Conservation (phyloP, 2,888 invertebrate species). For the Pseudococcus longispinus region DNA sequence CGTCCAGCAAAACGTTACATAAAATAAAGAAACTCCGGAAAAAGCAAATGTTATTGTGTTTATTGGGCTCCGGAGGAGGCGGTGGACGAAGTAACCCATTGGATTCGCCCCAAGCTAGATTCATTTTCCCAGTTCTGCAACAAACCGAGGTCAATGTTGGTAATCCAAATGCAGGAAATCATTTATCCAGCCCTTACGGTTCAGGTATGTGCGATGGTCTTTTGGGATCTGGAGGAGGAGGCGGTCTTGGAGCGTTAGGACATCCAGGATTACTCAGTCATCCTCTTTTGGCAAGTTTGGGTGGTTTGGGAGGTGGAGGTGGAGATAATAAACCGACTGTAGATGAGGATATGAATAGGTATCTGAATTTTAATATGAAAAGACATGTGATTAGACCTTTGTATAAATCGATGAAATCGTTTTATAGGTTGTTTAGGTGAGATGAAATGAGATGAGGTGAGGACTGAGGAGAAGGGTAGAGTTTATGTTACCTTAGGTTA, state of each 20-base stretch:
- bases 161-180: background rate
- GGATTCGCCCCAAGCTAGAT: background rate
- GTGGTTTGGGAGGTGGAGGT: background rate
- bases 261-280: background rate
- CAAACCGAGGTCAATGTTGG: slow-evolving; percentile 50
- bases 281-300: slow-evolving; percentile 12
- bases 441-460: too few relatives aligned
- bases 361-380: slow-evolving; percentile 36
- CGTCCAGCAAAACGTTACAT: slow-evolving; percentile 36
- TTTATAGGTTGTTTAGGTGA: slow-evolving; percentile 42
- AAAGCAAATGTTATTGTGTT: slow-evolving; percentile 42
- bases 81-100: background rate
- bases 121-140: slow-evolving; percentile 46
- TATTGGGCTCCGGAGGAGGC: slow-evolving; percentile 4
- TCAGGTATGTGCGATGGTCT: slow-evolving; percentile 1
- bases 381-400: slow-evolving; percentile 30
- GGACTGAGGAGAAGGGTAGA: too few relatives aligned
- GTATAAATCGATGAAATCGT: slow-evolving; percentile 34
- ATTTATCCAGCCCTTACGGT: background rate
- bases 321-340: background rate
- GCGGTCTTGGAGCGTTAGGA: background rate
- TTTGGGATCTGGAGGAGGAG: slow-evolving; percentile 17
- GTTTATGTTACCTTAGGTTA: background rate
- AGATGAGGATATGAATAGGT: slow-evolving; percentile 9
- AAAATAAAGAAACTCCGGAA: slow-evolving; percentile 46